Conservation (phyloP, 1,140 invertebrate genomes). For the Tetraneura akinire region DNA sequence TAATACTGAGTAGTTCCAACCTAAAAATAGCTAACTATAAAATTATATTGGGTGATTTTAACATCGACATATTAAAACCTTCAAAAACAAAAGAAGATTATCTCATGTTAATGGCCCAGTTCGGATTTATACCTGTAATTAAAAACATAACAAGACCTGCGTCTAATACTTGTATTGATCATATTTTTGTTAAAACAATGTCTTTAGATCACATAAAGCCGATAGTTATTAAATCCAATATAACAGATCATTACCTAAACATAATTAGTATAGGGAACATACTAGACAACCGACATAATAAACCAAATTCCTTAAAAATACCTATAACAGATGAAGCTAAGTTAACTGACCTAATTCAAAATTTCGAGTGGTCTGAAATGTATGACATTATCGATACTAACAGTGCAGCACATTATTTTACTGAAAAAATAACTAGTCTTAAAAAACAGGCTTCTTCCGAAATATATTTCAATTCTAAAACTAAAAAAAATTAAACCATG, state of each 20-base stretch:
- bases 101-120: neutral
- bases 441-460: neutral
- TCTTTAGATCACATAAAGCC: neutral
- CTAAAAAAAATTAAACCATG: slow-evolving; percentile 24
- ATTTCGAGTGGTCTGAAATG: slow-evolving; percentile 10
- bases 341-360: slow-evolving; percentile 18
- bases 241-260: slow-evolving; percentile 1
- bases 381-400: neutral
- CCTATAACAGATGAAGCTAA: neutral
- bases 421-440: neutral
- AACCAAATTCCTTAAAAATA: neutral
- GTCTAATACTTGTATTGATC: slow-evolving; percentile 2
- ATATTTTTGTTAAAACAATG: slow-evolving; percentile 4
- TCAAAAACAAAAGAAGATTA: slow-evolving; percentile 14
- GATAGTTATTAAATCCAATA: neutral
- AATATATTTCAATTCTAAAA: slow-evolving; percentile 16
- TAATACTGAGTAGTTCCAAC: neutral
- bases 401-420: neutral
- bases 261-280: neutral
- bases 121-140: neutral
- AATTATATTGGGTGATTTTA: slow-evolving; percentile 18
- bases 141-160: slow-evolving; percentile 19
- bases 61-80: neutral
- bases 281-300: neutral
- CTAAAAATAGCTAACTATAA: slow-evolving; percentile 3